Evolutionary conservation across 2,113 vertebrate genomes (phyloP), one percentile per base, ranked within the genome.

Genomic region (Lepisosteus oculatus): DNA sequence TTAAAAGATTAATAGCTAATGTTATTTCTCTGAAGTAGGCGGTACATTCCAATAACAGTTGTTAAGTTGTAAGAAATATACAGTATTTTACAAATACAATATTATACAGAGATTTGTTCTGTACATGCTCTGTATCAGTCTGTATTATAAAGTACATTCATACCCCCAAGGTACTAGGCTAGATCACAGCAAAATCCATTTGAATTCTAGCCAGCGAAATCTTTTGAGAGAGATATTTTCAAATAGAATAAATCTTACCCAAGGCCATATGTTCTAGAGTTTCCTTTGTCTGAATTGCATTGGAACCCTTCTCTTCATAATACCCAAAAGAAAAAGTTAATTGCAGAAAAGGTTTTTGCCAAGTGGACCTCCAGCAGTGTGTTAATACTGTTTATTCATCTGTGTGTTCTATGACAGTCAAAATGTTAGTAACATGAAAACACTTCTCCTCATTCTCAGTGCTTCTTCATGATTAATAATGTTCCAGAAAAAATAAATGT

Each of bases 271-370:
- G 83, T 83, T 86, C 79, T 82, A 78, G 83, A 83, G 77, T 84
- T 71, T 85, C 89, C 83, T 85, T 86, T 90, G 87, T 89, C 89
- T 85, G 81, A 82, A 14, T 84, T 82, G 85, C 83, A 84, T 85
- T 85, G 84, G 81, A 80, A 81, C 77, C 78, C 84, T 84, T 82
- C 81, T 85, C 85, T 85, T 87, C 81, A 88, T 88, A 86, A 87
- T 87, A 88, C 86, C 88, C 86, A 79, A 85, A 88, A 89, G 86
- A 89, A 87, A 89, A 88, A 86, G 86, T 90, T 89, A 89, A 90
- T 86, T 88, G 86, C 85, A 81, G 80, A 85, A 80, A 87, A 85
- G 87, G 84, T 54, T 29, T 17, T 51, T 83, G 85, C 84, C 80
- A 79, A 87, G 86, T 85, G 79, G 81, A 90, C 86, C 87, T 84